Percentiles rank a stretch among this genome's conserved stretches.
phyloP scores from a whole-genome alignment of 2,888 invertebrate genomes.

The Orthosia gracilis region DNA sequence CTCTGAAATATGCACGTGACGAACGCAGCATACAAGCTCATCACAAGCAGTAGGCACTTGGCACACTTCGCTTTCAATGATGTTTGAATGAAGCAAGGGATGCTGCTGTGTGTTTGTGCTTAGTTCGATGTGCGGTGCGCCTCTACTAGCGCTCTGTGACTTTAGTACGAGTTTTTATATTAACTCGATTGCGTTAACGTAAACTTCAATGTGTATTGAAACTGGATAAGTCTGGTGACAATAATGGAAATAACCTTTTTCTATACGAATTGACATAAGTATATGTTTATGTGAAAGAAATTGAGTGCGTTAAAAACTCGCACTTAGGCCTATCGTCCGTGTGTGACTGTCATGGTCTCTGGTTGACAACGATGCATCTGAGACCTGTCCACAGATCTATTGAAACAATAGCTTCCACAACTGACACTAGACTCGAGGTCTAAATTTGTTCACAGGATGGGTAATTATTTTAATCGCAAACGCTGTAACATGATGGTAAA shows the following conservation, averaged over 20 bases:
- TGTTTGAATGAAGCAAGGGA: not conserved
- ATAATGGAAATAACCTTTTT: no score
- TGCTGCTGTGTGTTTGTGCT: not conserved
- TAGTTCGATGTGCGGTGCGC: slow-evolving; percentile 12
- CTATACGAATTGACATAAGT: no score
- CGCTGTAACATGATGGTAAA: slow-evolving; percentile 23
- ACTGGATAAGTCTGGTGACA: no score
- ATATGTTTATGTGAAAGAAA: no score
- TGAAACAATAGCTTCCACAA: slow-evolving; percentile 8
- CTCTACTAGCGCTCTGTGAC: not conserved
- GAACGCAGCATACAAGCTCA: not conserved
- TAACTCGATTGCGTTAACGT: no score
- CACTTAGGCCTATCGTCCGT: no score
- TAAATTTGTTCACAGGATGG: slow-evolving; percentile 60
- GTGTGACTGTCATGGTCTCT: not conserved
- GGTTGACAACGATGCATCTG: not conserved
- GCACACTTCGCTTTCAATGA: not conserved
- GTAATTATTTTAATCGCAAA: slow-evolving; percentile 43
- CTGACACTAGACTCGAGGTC: slow-evolving; percentile 49
- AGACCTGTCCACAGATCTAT: not conserved
- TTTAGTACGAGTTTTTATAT: no score
- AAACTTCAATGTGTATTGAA: no score
- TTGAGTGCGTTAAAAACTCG: no score
- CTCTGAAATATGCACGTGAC: slow-evolving; percentile 5
- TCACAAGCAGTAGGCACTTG: not conserved